These are phyloP conservation scores for Cryptotermes secundus DNA, from an alignment of 1,140 invertebrate species.

Conservation along the genomic window DNA sequence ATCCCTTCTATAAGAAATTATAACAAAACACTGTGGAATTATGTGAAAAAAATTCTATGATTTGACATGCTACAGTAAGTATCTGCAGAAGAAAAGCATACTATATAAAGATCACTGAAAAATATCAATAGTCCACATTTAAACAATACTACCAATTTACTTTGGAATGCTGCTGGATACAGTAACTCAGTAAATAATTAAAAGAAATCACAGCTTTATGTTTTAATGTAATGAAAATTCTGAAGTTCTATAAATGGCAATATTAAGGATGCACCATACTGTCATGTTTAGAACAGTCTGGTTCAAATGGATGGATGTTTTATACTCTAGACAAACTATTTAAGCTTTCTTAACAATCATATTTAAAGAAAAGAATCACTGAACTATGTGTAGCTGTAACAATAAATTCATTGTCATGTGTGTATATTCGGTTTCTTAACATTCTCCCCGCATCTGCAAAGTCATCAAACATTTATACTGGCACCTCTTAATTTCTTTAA, in stretches of 20 bases:
- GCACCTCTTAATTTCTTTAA: no score
- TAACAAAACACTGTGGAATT: background rate
- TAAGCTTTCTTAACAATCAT: no score
- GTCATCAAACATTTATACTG: no score
- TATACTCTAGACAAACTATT: no score
- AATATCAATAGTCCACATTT: background rate
- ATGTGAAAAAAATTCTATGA: background rate
- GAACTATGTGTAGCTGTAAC: no score
- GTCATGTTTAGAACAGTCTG: no score
- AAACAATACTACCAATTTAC: background rate
- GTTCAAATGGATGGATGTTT: no score
- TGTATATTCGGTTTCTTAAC: no score
- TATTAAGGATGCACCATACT: background rate
- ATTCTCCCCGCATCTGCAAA: no score
- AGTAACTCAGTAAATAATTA: background rate
- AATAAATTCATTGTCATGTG: no score
- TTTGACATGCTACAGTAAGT: background rate
- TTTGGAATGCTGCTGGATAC: background rate
- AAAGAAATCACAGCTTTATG: background rate
- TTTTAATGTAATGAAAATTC: background rate
- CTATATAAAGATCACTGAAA: background rate
- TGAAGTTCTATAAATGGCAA: background rate
- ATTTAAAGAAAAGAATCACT: no score
- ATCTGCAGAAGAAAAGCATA: background rate
- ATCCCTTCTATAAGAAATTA: background rate